phyloP scores from a whole-genome alignment of 2,888 invertebrate genomes.

The Dryocosmus kuriphilus region DNA sequence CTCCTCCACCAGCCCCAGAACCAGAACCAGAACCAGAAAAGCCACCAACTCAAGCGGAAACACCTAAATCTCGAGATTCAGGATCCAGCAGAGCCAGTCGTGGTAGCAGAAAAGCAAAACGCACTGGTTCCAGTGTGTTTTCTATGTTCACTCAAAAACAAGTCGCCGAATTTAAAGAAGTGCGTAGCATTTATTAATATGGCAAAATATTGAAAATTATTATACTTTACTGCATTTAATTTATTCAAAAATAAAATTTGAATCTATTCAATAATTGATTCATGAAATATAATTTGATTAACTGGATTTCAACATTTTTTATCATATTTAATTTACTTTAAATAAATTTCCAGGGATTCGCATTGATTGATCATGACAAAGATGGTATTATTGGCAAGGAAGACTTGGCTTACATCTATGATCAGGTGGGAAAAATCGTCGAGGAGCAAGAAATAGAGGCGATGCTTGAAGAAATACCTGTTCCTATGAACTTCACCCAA shows the following conservation, averaged over 20 bases:
- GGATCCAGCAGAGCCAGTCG: conserved; percentile 86
- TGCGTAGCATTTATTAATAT: not conserved
- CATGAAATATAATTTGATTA: too few relatives aligned
- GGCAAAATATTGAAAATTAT: too few relatives aligned
- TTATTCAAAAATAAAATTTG: too few relatives aligned
- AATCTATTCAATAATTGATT: too few relatives aligned
- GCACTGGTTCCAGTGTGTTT: conserved; percentile 96
- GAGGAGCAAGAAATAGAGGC: conserved; percentile 41
- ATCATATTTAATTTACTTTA: not conserved
- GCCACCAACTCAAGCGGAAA: conserved; percentile 78
- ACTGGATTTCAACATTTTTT: too few relatives aligned
- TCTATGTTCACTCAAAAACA: conserved; percentile 98
- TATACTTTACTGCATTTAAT: too few relatives aligned
- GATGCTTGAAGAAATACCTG: conserved; percentile 48
- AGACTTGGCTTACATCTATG: conserved; percentile 30
- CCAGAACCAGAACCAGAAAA: conserved; percentile 83
- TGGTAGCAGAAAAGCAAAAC: conserved; percentile 89
- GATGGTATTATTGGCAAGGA: conserved; percentile 37
- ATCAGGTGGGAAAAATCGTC: conserved; percentile 25
- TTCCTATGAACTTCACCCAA: conserved; percentile 52
- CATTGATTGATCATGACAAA: conserved; percentile 39
- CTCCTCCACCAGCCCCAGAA: conserved; percentile 84
- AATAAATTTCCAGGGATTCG: not conserved
- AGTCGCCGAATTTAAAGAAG: conserved; percentile 97
- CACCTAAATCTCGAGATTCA: conserved; percentile 76